phyloP scores from a whole-genome alignment of 2,797 vertebrate species.

The Atherinosoma microstoma region DNA sequence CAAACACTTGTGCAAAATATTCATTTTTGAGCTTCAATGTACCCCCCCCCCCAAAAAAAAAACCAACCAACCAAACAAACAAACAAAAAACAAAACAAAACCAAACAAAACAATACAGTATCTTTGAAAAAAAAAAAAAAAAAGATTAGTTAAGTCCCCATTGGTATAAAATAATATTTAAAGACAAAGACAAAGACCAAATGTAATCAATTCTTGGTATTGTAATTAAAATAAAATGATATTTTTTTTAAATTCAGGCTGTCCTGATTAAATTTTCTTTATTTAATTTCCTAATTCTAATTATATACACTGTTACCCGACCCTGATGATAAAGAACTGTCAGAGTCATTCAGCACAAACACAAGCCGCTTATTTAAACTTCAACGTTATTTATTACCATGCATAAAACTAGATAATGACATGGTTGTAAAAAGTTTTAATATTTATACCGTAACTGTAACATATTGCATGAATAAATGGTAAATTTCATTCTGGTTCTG shows the following conservation, averaged over 20 bases:
- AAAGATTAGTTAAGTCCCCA: too few relatives aligned
- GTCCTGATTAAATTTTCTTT: neutral
- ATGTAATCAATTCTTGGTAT: neutral
- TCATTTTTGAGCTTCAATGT: neutral
- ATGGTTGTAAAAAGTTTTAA: neutral
- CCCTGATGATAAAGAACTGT: neutral
- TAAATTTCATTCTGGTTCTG: neutral
- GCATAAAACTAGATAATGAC: neutral
- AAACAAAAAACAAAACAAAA: too few relatives aligned
- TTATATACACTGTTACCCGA: neutral
- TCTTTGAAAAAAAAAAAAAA: too few relatives aligned
- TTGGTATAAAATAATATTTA: too few relatives aligned
- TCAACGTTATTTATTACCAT: neutral
- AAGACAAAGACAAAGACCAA: too few relatives aligned
- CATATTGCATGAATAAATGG: neutral
- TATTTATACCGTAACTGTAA: neutral
- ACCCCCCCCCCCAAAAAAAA: neutral
- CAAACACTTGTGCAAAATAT: neutral
- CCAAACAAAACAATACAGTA: too few relatives aligned
- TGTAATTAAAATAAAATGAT: neutral
- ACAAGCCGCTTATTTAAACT: neutral
- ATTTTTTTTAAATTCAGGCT: neutral
- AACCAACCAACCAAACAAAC: neutral
- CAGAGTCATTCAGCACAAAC: neutral
- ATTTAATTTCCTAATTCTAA: neutral